A percentile compares a stretch with the other conserved stretches of the same genome.
These are phyloP conservation scores for Merluccius polli DNA, from an alignment of 2,797 vertebrate species.

Conservation along the genomic window DNA sequence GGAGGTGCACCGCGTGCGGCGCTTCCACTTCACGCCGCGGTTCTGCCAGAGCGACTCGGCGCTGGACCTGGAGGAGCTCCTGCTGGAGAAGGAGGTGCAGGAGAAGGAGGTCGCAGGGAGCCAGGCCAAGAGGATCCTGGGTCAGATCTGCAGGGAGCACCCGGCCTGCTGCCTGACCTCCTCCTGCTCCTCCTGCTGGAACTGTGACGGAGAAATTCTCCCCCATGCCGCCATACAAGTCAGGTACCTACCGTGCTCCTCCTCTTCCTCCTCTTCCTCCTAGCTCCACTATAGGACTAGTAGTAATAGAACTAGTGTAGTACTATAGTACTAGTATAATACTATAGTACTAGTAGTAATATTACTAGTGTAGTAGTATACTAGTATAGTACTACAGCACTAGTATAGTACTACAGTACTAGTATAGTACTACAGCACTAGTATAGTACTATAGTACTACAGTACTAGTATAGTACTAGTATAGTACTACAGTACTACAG, in stretches of 20 bases:
- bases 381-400: too few species aligned
- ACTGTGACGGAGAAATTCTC: conserved; percentile 94
- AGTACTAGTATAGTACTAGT: too few species aligned
- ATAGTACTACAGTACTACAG: too few species aligned
- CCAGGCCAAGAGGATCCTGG: conserved; percentile 58
- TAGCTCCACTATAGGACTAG: neutral
- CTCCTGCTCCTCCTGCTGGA: conserved; percentile 81
- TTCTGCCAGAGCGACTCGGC: conserved; percentile 78
- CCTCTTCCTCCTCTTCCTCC: neutral
- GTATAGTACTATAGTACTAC: too few species aligned
- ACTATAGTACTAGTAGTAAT: too few species aligned
- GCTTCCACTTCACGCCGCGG: conserved; percentile 84
- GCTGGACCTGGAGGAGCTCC: conserved; percentile 47
- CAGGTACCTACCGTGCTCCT: too few species aligned
- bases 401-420: too few species aligned
- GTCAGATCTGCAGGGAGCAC: conserved; percentile 83
- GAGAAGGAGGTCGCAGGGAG: neutral
- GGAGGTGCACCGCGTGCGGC: conserved; percentile 85
- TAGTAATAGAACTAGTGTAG: too few species aligned
- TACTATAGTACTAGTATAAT: too few species aligned
- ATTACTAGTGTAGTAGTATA: too few species aligned
- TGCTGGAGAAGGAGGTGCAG: neutral
- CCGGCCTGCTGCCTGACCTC: conserved; percentile 72
- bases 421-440: too few species aligned
- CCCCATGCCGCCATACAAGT: conserved; percentile 83